Conservation (phyloP, 2,113 vertebrate genomes). For the Aptenodytes forsteri region DNA sequence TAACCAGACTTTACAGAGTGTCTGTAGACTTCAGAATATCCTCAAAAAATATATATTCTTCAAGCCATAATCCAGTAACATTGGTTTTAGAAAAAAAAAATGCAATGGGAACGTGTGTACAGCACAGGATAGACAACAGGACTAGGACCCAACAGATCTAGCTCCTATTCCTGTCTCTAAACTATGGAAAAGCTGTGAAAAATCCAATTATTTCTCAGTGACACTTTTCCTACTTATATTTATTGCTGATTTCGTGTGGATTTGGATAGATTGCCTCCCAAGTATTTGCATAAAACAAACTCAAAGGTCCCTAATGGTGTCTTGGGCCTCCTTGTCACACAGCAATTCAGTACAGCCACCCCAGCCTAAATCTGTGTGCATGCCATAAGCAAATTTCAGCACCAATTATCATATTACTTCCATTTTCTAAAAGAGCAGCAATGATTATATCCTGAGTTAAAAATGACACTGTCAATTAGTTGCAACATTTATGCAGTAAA, state of each 20-base stretch:
- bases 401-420: background rate
- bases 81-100: background rate
- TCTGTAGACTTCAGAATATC: background rate
- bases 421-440: background rate
- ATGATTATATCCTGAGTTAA: background rate
- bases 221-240: background rate
- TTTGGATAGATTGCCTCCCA: background rate
- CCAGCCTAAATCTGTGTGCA: background rate
- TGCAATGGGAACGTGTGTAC: background rate
- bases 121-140: background rate
- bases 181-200: background rate
- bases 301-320: background rate
- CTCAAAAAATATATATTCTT: background rate
- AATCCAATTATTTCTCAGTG: rapidly evolving
- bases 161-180: background rate
- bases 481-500: background rate
- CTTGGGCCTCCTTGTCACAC: background rate
- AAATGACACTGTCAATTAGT: background rate
- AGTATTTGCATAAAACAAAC: background rate
- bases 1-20: background rate
- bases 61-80: background rate
- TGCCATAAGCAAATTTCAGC: background rate
- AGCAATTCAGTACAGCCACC: background rate
- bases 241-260: background rate
- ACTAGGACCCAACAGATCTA: background rate